Evolutionary conservation across 2,797 vertebrate genomes (phyloP).

Genomic region (Melanogrammus aeglefinus): DNA sequence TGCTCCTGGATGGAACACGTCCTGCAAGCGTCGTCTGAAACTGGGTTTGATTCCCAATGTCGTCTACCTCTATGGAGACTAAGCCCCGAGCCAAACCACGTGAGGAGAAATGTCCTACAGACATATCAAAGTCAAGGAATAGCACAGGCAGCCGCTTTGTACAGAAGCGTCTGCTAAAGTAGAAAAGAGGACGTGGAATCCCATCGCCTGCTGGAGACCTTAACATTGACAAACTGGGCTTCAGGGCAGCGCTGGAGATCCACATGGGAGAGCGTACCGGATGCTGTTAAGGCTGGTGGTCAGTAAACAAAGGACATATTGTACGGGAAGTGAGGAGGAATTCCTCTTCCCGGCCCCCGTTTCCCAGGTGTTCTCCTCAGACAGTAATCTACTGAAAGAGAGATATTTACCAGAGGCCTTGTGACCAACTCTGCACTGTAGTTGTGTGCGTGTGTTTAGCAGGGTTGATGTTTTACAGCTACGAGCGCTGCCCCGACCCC

Average conservation of each 20-base stretch:
- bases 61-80: not conserved
- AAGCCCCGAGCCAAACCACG: not conserved
- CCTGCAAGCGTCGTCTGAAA: not conserved
- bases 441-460: constrained; percentile 3
- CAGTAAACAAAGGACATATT: not conserved
- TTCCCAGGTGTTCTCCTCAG: not conserved
- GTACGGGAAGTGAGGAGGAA: not conserved
- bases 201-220: too few species aligned
- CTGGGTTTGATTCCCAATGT: not conserved
- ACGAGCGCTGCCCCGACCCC: constrained; percentile 10
- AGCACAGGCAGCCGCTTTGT: too few species aligned
- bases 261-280: too few species aligned
- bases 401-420: not conserved
- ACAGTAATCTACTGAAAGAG: not conserved
- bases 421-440: not conserved
- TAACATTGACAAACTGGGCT: too few species aligned
- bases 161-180: too few species aligned
- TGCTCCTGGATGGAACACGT: not conserved
- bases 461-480: not conserved
- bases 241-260: too few species aligned
- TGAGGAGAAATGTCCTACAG: too few species aligned
- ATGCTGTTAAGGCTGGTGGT: too few species aligned
- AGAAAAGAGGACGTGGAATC: too few species aligned
- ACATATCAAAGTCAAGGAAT: not conserved
- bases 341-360: not conserved